Conservation (phyloP, 2,797 vertebrate genomes). For the Melanotaenia maccullochi region DNA sequence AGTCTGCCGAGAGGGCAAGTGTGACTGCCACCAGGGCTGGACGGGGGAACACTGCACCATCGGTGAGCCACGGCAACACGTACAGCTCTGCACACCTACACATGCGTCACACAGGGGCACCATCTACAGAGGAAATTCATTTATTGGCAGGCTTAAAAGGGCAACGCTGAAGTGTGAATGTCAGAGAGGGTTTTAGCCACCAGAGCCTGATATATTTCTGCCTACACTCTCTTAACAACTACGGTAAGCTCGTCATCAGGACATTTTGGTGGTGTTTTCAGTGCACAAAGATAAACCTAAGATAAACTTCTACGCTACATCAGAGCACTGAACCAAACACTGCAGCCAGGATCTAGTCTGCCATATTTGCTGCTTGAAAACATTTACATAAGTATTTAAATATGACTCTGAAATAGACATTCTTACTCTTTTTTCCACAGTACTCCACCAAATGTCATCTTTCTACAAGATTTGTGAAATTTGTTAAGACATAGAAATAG, state of each 20-base stretch:
- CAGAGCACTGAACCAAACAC: slow-evolving; percentile 17
- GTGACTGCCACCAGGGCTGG: slow-evolving; percentile 98
- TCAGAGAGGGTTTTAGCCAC: slow-evolving; percentile 40
- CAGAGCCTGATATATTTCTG: slow-evolving; percentile 28
- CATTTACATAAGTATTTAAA: background rate
- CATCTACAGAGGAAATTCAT: slow-evolving; percentile 38
- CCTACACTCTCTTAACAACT: slow-evolving; percentile 25
- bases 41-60: slow-evolving; percentile 98
- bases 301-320: slow-evolving; percentile 8
- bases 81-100: slow-evolving; percentile 35
- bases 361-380: background rate
- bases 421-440: background rate
- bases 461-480: background rate
- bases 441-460: background rate
- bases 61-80: slow-evolving; percentile 84
- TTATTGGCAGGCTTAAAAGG: slow-evolving; percentile 54
- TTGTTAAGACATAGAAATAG: too few species aligned
- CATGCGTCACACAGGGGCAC: slow-evolving; percentile 54
- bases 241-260: slow-evolving; percentile 12
- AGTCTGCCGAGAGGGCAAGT: slow-evolving; percentile 95
- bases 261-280: slow-evolving; percentile 21
- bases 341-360: background rate
- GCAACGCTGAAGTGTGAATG: slow-evolving; percentile 69
- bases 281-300: background rate
- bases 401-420: background rate